Percentiles rank a stretch among this genome's conserved stretches.
These are phyloP conservation scores for Polymixis lichenea DNA, from an alignment of 2,888 invertebrate species.

Conservation along the genomic window DNA sequence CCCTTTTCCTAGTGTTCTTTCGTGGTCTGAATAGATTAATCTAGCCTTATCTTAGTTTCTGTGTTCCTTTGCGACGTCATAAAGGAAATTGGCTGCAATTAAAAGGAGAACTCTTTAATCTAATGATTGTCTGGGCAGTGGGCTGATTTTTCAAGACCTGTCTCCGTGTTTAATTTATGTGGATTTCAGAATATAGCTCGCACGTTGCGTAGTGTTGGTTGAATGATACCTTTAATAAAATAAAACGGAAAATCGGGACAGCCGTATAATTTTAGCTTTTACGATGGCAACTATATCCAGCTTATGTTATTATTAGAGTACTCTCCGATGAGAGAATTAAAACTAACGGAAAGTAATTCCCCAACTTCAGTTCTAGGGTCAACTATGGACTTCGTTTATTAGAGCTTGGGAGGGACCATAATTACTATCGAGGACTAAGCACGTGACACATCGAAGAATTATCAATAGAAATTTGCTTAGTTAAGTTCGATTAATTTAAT, in stretches of 20 bases:
- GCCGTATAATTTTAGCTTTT: too few relatives aligned
- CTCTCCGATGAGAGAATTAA: too few relatives aligned
- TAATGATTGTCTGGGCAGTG: neutral
- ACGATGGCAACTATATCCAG: too few relatives aligned
- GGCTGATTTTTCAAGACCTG: neutral
- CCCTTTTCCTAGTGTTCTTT: slow-evolving; percentile 1
- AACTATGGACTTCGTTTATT: too few relatives aligned
- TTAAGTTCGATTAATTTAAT: too few relatives aligned
- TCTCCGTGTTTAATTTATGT: neutral
- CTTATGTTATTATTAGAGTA: too few relatives aligned
- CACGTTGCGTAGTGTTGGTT: neutral
- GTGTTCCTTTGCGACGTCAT: slow-evolving; percentile 4
- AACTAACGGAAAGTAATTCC: too few relatives aligned
- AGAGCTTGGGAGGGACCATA: too few relatives aligned
- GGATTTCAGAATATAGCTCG: neutral
- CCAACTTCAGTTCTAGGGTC: too few relatives aligned
- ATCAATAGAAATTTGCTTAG: too few relatives aligned
- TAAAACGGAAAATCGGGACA: neutral
- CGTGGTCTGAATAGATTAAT: slow-evolving; percentile 39
- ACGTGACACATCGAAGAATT: too few relatives aligned
- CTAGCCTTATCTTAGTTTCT: slow-evolving; percentile 11
- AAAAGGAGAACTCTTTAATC: slow-evolving; percentile 4
- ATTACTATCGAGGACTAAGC: too few relatives aligned
- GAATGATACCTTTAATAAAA: neutral
- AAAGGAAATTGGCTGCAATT: slow-evolving; percentile 33